Conservation (phyloP, 2,888 invertebrate genomes). For the Philopedon plagiatum region DNA sequence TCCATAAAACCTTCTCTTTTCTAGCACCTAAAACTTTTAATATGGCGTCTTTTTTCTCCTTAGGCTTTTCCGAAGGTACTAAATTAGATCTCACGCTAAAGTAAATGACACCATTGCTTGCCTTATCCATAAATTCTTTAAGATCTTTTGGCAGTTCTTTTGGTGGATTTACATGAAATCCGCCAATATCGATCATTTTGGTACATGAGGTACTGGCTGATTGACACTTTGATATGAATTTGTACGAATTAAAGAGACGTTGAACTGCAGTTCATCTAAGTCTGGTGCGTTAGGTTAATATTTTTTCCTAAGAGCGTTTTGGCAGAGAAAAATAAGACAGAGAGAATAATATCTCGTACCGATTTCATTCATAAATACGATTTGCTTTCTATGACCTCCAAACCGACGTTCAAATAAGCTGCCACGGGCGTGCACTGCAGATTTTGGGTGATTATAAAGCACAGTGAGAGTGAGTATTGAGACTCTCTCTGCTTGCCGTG, state of each 20-base stretch:
- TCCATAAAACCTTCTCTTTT: conserved; percentile 78
- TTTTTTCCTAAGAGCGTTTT: no score
- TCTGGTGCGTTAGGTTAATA: conserved; percentile 58
- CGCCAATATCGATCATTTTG: conserved; percentile 74
- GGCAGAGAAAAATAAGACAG: no score
- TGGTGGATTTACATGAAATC: conserved; percentile 67
- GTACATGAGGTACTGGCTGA: conserved; percentile 70
- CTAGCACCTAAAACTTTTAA: conserved; percentile 73
- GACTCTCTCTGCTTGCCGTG: no score
- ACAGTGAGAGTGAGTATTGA: no score
- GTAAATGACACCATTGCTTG: conserved; percentile 72
- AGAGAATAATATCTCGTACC: no score
- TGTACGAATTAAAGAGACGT: conserved; percentile 59
- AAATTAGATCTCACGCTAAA: conserved; percentile 76
- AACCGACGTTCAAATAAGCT: no score
- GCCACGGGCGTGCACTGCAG: no score
- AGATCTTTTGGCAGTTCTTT: conserved; percentile 68
- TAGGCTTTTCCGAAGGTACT: conserved; percentile 71
- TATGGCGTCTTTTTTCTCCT: conserved; percentile 71
- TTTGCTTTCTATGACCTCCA: no score
- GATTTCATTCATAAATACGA: no score
- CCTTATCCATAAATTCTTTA: conserved; percentile 70
- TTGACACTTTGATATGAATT: conserved; percentile 71
- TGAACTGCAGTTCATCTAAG: conserved; percentile 55
- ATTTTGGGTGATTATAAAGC: no score